Conservation (phyloP, 2,113 vertebrate species). For the rabbit (Oryctolagus cuniculus) region mOryCun1.1 NC_091435.1:34589501-34590000, state of each 20-base stretch:
- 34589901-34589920: slow-evolving; percentile 4
- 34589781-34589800: slow-evolving; percentile 63
- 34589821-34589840: slow-evolving; percentile 66
- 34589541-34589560: slow-evolving; percentile 61
- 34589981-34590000: neutral
- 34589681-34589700: slow-evolving; percentile 10
- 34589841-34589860: slow-evolving; percentile 38
- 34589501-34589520: slow-evolving; percentile 76
- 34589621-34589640: slow-evolving; percentile 48
- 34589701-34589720: slow-evolving; percentile 8
- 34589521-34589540: slow-evolving; percentile 76
- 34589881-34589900: slow-evolving; percentile 82
- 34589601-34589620: slow-evolving; percentile 68
- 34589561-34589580: slow-evolving; percentile 34
- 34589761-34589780: slow-evolving; percentile 52
- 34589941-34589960: slow-evolving; percentile 27
- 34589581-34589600: slow-evolving; percentile 65
- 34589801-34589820: slow-evolving; percentile 45
- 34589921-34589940: neutral
- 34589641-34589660: slow-evolving; percentile 53
- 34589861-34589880: neutral
- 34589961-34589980: slow-evolving; percentile 52
- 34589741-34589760: slow-evolving; percentile 17
- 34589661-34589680: neutral
- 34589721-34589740: slow-evolving; percentile 23